Conservation (phyloP, 64 coral and sea anemone genomes). For the Montipora foliosa region DNA sequence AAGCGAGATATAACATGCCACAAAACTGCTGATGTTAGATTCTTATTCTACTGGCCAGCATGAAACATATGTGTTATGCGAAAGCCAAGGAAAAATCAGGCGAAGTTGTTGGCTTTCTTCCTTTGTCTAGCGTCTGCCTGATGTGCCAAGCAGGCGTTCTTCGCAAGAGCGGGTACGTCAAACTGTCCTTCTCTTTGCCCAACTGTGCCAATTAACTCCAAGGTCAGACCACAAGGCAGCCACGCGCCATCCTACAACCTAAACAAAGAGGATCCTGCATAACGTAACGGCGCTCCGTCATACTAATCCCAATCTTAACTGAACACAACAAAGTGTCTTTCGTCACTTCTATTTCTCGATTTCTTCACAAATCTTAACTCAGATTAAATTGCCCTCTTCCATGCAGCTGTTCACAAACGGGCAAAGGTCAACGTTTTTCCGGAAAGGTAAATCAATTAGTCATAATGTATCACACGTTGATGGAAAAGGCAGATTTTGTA, state of each 20-base stretch:
- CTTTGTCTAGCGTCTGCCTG: too few species aligned
- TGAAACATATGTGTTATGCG: too few species aligned
- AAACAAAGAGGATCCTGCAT: not conserved
- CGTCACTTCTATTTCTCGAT: not conserved
- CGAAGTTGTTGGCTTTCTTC: too few species aligned
- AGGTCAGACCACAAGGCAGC: slow-evolving; percentile 25
- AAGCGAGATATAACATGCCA: too few species aligned
- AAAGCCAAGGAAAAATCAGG: too few species aligned
- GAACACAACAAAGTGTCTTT: not conserved
- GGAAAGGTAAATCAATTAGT: slow-evolving; percentile 30
- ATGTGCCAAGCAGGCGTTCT: not conserved
- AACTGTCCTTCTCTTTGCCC: not conserved
- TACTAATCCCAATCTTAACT: not conserved
- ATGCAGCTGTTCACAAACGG: not conserved
- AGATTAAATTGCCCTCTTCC: slow-evolving; percentile 2
- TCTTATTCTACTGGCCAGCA: too few species aligned
- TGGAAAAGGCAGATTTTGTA: slow-evolving; percentile 12
- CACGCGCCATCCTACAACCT: not conserved
- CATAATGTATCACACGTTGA: slow-evolving; percentile 29
- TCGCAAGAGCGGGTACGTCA: not conserved
- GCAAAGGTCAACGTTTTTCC: slow-evolving; percentile 33
- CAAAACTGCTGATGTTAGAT: too few species aligned
- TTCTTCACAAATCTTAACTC: not conserved
- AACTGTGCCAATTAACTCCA: not conserved
- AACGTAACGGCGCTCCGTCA: not conserved